Base-by-base conservation (phyloP, 2,797 vertebrate species). In the Fistularia commersonii region DNA sequence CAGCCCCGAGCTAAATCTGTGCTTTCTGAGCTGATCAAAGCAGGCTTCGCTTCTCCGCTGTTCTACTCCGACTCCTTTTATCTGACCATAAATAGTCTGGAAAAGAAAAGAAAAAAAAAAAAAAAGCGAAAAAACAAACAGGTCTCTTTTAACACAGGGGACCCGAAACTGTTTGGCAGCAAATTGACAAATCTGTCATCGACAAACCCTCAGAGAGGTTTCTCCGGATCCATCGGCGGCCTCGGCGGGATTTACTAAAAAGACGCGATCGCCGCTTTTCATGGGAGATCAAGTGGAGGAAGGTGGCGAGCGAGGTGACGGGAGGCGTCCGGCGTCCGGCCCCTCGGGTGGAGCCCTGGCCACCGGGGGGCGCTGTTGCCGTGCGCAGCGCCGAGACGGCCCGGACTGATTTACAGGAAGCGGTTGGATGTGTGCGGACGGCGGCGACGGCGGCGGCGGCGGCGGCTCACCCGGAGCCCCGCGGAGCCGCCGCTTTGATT, bases 361-460 rank as follows among this genome's bases (percentile, higher is more conserved):
- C 89, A 90, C 87, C 81, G 88, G 88, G 86, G 87, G 88, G 88
- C 80, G 88, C 79, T 87, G 80, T 88, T 89, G 87, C 80, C 72
- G 81, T 90, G 74, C 63, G 64, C 62, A 81, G 69, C 32, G 69
- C n/a, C n/a, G n/a, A n/a, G n/a, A n/a, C 53, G 51, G 37, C 33
- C 57, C 43, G 40, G n/a, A 87, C 83, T 89, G 89, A 90, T 91
- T 89, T 90, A 86, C 86, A 87, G 80, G 77, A 89, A 87, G 83
- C 82, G 87, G 89, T 90, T 85, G 85, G 82, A 89, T 88, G 85
- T 87, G 80, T 80, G 80, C 79, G 85, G 87, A 88, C n/a, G n/a
- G n/a, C n/a, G n/a, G n/a, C n/a, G n/a, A n/a, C n/a, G n/a, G n/a
- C n/a, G n/a, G n/a, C n/a, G n/a, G n/a, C 84, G 81, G 84, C 87